Percentiles rank a stretch among this genome's conserved stretches.
Evolutionary conservation across 2,888 invertebrate genomes (phyloP).

Genomic region (Sphaerophoria taeniata): DNA sequence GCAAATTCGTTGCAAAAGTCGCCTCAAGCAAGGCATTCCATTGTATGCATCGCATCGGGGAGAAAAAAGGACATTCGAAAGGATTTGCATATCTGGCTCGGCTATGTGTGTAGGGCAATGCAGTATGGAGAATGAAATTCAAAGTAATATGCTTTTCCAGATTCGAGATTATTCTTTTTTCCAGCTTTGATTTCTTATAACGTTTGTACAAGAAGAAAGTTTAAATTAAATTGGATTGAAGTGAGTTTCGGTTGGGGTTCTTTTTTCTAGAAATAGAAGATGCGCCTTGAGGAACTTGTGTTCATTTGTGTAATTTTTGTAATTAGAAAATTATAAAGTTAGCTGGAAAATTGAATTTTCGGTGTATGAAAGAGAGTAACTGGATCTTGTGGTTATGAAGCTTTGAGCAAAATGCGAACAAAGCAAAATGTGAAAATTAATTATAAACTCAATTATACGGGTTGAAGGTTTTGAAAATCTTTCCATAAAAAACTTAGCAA

Average conservation of each 20-base stretch:
- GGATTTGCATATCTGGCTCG: constrained; percentile 61
- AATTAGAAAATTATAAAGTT: constrained; percentile 47
- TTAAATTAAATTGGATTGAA: constrained; percentile 61
- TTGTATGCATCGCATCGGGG: constrained; percentile 37
- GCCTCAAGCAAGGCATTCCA: constrained; percentile 58
- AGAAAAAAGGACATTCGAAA: constrained; percentile 54
- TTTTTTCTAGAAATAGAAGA: background rate
- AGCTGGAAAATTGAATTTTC: background rate
- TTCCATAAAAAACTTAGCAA: background rate
- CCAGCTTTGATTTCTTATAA: constrained; percentile 22
- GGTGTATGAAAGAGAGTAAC: background rate
- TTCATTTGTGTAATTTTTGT: constrained; percentile 49
- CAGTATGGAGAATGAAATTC: constrained; percentile 50
- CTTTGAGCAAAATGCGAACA: background rate
- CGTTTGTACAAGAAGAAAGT: constrained; percentile 31
- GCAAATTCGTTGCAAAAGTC: constrained; percentile 66
- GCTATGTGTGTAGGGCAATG: background rate
- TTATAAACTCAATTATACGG: background rate
- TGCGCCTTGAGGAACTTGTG: constrained; percentile 23
- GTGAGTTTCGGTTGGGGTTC: constrained; percentile 2
- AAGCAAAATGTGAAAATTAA: constrained; percentile 9
- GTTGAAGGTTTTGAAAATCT: background rate
- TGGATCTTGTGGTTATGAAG: background rate
- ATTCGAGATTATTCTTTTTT: background rate
- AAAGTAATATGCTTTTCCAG: constrained; percentile 50